Percentiles rank a stretch among this genome's conserved stretches.
Conservation (phyloP, 1,140 invertebrate species). For the Musca vetustissima region DNA sequence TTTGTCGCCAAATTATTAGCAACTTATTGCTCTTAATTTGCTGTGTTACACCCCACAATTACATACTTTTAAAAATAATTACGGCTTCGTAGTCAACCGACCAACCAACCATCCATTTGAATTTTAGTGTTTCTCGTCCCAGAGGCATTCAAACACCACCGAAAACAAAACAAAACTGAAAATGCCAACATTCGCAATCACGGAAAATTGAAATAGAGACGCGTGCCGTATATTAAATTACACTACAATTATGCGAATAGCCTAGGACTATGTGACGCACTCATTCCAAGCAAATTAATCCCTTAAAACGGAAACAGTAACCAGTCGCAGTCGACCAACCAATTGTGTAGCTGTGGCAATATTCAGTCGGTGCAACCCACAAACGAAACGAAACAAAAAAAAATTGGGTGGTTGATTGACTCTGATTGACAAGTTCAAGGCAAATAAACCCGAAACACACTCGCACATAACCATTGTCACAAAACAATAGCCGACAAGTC, state of each 20-base stretch:
- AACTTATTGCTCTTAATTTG: constrained; percentile 22
- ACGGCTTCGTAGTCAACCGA: background rate
- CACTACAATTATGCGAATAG: constrained; percentile 8
- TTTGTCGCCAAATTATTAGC: constrained; percentile 9
- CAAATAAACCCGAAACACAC: background rate
- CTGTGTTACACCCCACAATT: constrained; percentile 20
- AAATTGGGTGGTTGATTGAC: background rate
- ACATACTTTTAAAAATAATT: constrained; percentile 20
- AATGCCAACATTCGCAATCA: constrained; percentile 17
- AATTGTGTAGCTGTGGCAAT: background rate
- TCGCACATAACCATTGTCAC: too few relatives aligned
- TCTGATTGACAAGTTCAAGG: background rate
- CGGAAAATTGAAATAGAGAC: constrained; percentile 20
- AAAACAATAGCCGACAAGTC: too few relatives aligned
- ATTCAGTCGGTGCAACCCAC: background rate
- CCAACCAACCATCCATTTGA: too few relatives aligned
- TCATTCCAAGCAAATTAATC: background rate
- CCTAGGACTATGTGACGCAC: background rate
- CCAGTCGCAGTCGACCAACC: background rate
- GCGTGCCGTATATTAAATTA: constrained; percentile 20
- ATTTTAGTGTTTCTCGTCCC: background rate
- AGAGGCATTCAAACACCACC: background rate
- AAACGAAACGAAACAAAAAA: too few relatives aligned
- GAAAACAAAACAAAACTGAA: background rate
- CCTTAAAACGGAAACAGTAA: constrained; percentile 1